phyloP scores from a whole-genome alignment of 2,113 vertebrate species.

The Syrmaticus mikado region DNA sequence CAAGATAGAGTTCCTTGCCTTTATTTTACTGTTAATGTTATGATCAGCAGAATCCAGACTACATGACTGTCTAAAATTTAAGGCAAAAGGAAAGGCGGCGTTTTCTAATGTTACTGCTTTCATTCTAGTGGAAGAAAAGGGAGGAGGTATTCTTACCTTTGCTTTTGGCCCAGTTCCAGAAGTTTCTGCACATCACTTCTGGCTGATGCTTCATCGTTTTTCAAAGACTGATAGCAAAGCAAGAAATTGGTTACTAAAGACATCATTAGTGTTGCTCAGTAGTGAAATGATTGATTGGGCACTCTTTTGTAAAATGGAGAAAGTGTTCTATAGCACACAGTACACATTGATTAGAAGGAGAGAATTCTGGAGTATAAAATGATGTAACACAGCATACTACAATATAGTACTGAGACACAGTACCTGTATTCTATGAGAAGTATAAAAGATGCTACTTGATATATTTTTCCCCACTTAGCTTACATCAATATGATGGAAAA shows the following conservation, averaged over 20 bases:
- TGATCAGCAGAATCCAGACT: not conserved
- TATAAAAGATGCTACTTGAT: not conserved
- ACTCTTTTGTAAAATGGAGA: not conserved
- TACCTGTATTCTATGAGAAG: not conserved
- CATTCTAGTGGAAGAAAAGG: not conserved
- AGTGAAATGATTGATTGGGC: constrained; percentile 14
- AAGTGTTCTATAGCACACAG: not conserved
- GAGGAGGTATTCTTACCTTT: constrained; percentile 83
- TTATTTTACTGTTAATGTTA: not conserved
- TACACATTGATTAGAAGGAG: not conserved
- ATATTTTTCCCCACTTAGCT: not conserved
- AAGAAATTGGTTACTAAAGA: constrained; percentile 8
- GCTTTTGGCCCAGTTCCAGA: constrained; percentile 93
- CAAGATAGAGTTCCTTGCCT: not conserved
- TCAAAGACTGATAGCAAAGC: constrained; percentile 85
- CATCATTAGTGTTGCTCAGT: not conserved
- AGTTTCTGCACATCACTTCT: constrained; percentile 93
- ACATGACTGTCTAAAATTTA: not conserved
- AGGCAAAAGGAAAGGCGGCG: not conserved
- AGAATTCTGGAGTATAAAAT: not conserved
- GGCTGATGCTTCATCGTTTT: constrained; percentile 89
- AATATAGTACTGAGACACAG: not conserved
- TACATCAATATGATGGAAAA: not conserved
- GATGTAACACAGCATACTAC: not conserved
- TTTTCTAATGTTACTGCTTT: not conserved